These are phyloP conservation scores for Drosophila meridionalis DNA, from an alignment of 2,888 invertebrate species.

Conservation along the genomic window DNA sequence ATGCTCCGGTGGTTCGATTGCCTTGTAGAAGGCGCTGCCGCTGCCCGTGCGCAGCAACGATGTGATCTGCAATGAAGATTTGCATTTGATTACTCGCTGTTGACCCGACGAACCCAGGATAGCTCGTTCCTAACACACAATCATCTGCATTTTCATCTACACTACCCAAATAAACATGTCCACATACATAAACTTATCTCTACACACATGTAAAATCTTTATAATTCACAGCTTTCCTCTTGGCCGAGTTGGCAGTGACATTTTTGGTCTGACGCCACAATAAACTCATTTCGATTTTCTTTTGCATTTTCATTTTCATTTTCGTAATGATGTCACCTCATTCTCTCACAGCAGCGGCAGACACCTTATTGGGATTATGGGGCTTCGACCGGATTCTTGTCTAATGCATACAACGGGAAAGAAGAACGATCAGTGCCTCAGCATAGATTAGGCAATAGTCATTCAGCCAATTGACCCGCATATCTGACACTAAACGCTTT, in stretches of 20 bases:
- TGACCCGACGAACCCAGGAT: neutral
- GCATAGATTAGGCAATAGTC: constrained; percentile 38
- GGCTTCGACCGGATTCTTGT: constrained; percentile 36
- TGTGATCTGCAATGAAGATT: constrained; percentile 78
- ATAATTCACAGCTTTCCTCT: constrained; percentile 12
- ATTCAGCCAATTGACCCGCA: constrained; percentile 57
- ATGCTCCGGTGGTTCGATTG: constrained; percentile 62
- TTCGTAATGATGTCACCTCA: constrained; percentile 61
- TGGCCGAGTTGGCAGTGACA: constrained; percentile 41
- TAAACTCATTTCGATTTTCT: constrained; percentile 55
- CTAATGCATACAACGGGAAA: constrained; percentile 11
- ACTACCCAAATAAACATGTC: neutral
- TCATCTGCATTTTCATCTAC: neutral
- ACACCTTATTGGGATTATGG: constrained; percentile 59
- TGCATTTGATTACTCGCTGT: neutral
- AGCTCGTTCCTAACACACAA: neutral
- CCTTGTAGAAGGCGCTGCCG: constrained; percentile 69
- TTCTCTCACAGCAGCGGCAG: constrained; percentile 27
- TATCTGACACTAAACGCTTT: constrained; percentile 44
- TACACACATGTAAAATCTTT: constrained; percentile 6
- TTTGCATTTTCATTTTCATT: constrained; percentile 48
- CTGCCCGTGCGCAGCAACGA: constrained; percentile 83
- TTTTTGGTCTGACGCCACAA: constrained; percentile 44
- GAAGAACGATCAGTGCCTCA: constrained; percentile 16
- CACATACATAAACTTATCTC: neutral